Evolutionary conservation across 2,888 invertebrate species (phyloP), one percentile per base, ranked within the genome.

Genomic region (Lycia hirtaria): DNA sequence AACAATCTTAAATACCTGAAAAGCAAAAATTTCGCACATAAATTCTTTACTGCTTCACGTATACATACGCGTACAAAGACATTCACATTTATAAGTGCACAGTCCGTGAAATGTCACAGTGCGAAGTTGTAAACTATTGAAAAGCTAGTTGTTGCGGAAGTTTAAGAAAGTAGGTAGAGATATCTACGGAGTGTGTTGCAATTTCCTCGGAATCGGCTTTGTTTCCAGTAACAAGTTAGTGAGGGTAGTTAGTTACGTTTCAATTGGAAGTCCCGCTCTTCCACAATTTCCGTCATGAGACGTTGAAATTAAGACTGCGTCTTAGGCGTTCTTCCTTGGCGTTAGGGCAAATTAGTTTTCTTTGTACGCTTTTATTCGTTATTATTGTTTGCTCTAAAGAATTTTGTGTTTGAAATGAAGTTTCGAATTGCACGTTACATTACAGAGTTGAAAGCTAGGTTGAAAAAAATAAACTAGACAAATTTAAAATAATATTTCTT

Each of bases 101-200:
- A 58, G 59, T 58, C 60, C 57, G 56, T 56, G 56, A 68, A 70
- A 70, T 65, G 62, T 56, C 55, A 66, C 56, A 54, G 58, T 63
- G 60, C 62, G 48, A 59, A 53, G 58, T 53, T 48, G 40, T 40
- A 45, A 41, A 56, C 64, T 54, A 67, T 71, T 61, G 67, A 56
- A 64, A 60, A 56, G 56, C 45, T 62, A 60, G 63, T 67, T 69
- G 64, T 65, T 61, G 62, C 55, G 35, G 69, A 71, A 65, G 69
- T 70, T 60, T 60, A 62, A 64, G 64, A 65, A 66, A 65, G 40
- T 33, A 32, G 22, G 37, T 44, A 24, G 30, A 28, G 40, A 48
- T 50, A 44, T 45, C 26, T 51, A 35, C 22, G 20, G 35, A 41
- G 65, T 41, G 54, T 57, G 58, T 56, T 41, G 35, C 47, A 60